Evolutionary conservation across 2,888 invertebrate genomes (phyloP).

Genomic region (Mongoloraphidia duomilia): DNA sequence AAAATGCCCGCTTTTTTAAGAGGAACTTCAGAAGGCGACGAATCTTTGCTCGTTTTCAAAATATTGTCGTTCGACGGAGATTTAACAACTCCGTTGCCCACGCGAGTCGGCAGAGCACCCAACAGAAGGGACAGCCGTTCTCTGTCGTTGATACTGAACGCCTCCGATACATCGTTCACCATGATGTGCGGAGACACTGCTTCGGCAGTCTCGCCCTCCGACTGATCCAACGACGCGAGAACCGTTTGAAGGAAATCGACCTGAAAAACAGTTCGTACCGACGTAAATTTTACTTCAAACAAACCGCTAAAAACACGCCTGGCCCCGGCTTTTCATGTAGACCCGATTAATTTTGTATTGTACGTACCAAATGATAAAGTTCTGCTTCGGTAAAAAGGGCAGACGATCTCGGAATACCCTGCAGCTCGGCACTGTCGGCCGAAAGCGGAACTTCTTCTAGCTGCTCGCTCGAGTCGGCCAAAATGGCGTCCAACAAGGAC

Average conservation of each 20-base stretch:
- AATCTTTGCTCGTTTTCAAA: conserved; percentile 10
- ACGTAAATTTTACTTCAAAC: too few relatives aligned
- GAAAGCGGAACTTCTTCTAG: conserved; percentile 32
- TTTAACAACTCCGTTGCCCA: conserved; percentile 13
- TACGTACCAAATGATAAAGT: conserved; percentile 41
- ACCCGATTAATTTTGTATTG: neutral
- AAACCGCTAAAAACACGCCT: too few relatives aligned
- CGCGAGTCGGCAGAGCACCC: conserved; percentile 22
- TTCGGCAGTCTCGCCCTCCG: conserved; percentile 22
- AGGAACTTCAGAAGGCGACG: conserved; percentile 20
- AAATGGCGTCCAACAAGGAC: conserved; percentile 58
- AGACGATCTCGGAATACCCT: conserved; percentile 46
- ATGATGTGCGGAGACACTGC: conserved; percentile 33
- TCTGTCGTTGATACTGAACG: conserved; percentile 13
- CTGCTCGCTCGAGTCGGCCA: conserved; percentile 27
- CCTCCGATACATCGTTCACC: conserved; percentile 22
- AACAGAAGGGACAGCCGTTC: conserved; percentile 27
- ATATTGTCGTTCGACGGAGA: conserved; percentile 5
- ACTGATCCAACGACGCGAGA: conserved; percentile 1
- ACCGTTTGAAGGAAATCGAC: conserved; percentile 26
- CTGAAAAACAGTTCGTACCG: conserved; percentile 17
- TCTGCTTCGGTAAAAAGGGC: conserved; percentile 54
- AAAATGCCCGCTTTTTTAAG: conserved; percentile 25
- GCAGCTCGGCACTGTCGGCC: conserved; percentile 32
- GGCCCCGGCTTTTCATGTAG: too few relatives aligned